phyloP scores from a whole-genome alignment of 2,888 invertebrate species.

The Drosophila birchii region DNA sequence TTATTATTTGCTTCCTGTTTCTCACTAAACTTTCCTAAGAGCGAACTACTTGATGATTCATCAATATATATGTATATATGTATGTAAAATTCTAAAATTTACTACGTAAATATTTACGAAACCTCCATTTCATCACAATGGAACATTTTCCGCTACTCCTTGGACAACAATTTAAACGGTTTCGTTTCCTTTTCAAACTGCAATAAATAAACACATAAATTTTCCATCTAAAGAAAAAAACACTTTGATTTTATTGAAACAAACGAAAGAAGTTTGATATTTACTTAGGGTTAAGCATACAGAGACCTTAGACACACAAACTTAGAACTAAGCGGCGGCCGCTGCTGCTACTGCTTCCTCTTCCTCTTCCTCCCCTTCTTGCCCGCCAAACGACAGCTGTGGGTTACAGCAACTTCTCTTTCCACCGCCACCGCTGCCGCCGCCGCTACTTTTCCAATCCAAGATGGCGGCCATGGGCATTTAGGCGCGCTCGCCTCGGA shows the following conservation, averaged over 20 bases:
- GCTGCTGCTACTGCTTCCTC: constrained; percentile 11
- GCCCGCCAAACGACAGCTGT: constrained; percentile 35
- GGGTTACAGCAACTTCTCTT: constrained; percentile 40
- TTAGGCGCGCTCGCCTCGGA: constrained; percentile 98
- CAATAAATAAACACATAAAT: background rate
- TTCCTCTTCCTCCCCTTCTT: constrained; percentile 8
- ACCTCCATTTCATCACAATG: background rate
- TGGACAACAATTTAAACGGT: background rate
- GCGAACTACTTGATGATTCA: background rate
- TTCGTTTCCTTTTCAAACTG: background rate
- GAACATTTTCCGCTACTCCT: background rate
- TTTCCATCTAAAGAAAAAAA: constrained; percentile 12
- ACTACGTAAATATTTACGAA: constrained; percentile 1
- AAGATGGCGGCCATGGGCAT: constrained; percentile 68
- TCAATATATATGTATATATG: background rate
- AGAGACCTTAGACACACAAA: constrained; percentile 28
- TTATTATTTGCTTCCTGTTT: background rate
- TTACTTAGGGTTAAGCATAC: constrained; percentile 40
- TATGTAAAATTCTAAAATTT: background rate
- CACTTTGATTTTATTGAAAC: constrained; percentile 37
- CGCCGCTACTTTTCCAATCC: constrained; percentile 61
- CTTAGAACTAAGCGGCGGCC: constrained; percentile 39
- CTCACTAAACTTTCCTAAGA: background rate
- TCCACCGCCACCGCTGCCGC: constrained; percentile 40
- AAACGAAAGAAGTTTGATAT: constrained; percentile 12